These are phyloP conservation scores for Hemibagrus guttatus DNA, from an alignment of 2,797 vertebrate species.

Conservation along the genomic window DNA sequence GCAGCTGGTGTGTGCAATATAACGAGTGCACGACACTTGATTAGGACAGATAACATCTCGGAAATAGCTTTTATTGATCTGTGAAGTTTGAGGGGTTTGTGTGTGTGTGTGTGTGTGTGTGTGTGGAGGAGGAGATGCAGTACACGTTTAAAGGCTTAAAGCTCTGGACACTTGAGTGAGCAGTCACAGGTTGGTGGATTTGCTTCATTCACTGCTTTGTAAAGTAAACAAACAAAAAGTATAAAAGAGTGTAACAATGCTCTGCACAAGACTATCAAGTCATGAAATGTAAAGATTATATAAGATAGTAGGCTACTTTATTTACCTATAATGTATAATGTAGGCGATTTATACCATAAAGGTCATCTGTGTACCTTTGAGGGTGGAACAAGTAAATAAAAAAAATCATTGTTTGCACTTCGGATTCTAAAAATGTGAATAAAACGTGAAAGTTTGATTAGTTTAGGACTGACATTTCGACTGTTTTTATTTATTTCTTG, in stretches of 20 bases:
- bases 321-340: background rate
- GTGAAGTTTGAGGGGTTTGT: background rate
- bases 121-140: conserved; percentile 1
- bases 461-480: background rate
- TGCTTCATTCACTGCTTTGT: background rate
- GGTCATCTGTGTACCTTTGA: background rate
- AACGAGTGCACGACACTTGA: background rate
- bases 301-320: background rate
- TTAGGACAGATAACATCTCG: background rate
- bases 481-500: background rate
- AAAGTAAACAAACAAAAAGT: background rate
- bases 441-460: background rate
- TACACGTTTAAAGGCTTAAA: background rate
- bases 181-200: conserved; percentile 37
- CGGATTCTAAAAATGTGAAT: background rate
- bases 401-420: background rate
- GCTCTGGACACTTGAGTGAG: conserved; percentile 20
- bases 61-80: background rate
- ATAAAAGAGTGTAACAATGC: background rate
- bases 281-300: background rate
- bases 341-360: background rate
- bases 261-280: background rate
- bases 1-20: background rate
- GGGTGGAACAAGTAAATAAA: background rate
- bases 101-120: no score